phyloP scores from a whole-genome alignment of 35 echinoderm and acorn worm species.

The Ptychodera flava region DNA sequence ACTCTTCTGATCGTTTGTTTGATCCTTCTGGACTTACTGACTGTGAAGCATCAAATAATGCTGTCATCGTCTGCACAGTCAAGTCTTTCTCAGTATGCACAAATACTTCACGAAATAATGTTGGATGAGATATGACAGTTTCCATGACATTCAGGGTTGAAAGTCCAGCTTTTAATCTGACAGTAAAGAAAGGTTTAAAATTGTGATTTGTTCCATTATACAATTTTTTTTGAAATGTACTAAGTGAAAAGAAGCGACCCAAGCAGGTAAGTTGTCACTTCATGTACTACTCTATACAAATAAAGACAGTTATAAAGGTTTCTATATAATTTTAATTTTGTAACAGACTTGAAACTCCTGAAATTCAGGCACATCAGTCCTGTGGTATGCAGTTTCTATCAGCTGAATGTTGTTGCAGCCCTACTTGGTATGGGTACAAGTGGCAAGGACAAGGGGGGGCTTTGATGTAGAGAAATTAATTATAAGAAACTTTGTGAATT shows the following conservation, averaged over 20 bases:
- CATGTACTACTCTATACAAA: no score
- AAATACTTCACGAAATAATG: background rate
- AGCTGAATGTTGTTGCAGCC: background rate
- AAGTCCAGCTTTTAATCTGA: background rate
- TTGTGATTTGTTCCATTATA: no score
- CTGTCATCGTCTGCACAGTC: background rate
- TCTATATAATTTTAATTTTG: no score
- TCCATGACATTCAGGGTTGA: background rate
- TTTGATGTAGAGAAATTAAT: no score
- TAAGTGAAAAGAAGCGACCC: no score
- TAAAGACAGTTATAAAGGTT: no score
- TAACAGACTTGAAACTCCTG: no score
- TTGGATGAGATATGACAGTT: background rate
- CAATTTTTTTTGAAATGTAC: no score
- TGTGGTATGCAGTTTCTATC: background rate
- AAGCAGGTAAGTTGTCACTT: no score
- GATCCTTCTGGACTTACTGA: background rate
- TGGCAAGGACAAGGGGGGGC: no score
- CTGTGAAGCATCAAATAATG: background rate
- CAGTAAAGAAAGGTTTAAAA: background rate
- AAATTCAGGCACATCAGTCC: background rate
- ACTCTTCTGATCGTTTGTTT: background rate
- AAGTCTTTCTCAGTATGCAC: background rate
- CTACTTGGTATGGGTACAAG: background rate
- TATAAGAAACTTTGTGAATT: no score